Conservation (phyloP, 2,113 vertebrate species). For the Rhinichthys klamathensis region DNA sequence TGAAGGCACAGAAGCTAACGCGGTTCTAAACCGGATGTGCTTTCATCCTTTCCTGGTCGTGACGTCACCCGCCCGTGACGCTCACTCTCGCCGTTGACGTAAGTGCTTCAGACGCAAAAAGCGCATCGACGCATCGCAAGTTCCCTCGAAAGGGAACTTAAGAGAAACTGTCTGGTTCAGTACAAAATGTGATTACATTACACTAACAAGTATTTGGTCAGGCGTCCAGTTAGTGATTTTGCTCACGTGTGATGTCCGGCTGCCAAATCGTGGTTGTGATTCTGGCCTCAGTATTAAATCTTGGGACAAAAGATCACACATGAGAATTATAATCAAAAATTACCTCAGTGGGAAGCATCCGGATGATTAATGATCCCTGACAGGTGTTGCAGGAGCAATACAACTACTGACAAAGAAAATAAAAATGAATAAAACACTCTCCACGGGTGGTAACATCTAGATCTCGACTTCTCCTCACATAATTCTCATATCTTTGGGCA, state of each 20-base stretch:
- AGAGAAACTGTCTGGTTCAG: background rate
- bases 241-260: background rate
- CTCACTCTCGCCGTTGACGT: too few relatives aligned
- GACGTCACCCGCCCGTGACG: too few relatives aligned
- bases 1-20: too few relatives aligned
- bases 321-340: slow-evolving; percentile 20
- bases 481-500: slow-evolving; percentile 61
- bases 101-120: too few relatives aligned
- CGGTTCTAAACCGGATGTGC: too few relatives aligned
- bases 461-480: slow-evolving; percentile 29
- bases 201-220: background rate
- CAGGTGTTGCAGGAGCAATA: slow-evolving; percentile 57
- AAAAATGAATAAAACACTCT: slow-evolving; percentile 67
- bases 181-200: background rate
- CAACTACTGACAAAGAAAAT: slow-evolving; percentile 62
- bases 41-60: too few relatives aligned
- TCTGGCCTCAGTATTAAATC: background rate
- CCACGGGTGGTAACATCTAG: slow-evolving; percentile 61
- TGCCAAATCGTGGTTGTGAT: background rate
- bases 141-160: too few relatives aligned
- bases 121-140: too few relatives aligned
- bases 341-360: slow-evolving; percentile 69
- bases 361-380: slow-evolving; percentile 74
- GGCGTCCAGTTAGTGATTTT: background rate
- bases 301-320: background rate